phyloP scores from a whole-genome alignment of 2,797 vertebrate species.

The Netta rufina region DNA sequence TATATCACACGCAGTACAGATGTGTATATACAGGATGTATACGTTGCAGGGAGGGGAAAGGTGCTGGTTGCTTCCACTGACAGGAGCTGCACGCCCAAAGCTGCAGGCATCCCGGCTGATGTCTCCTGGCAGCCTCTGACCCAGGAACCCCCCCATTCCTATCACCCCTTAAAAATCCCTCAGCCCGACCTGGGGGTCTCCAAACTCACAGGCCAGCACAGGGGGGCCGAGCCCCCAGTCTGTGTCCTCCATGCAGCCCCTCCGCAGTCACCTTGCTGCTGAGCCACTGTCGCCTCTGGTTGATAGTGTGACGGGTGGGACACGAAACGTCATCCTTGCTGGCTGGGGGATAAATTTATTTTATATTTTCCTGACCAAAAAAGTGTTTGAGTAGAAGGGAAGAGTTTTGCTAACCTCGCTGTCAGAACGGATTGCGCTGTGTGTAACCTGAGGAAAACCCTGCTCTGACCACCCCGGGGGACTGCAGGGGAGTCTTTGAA shows the following conservation, averaged over 20 bases:
- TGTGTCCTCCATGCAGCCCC: neutral
- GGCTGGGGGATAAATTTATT: neutral
- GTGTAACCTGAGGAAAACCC: neutral
- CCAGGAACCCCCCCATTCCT: neutral
- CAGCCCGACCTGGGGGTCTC: neutral
- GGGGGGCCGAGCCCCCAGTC: neutral
- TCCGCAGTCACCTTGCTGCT: conserved; percentile 48
- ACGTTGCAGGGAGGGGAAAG: conserved; percentile 59
- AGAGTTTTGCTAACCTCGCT: neutral
- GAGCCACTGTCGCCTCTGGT: conserved; percentile 7
- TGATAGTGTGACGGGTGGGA: neutral
- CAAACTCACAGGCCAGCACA: neutral
- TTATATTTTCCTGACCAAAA: neutral
- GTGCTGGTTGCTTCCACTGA: conserved; percentile 6
- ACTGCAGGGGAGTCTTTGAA: neutral
- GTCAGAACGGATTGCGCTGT: neutral
- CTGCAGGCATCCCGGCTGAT: neutral
- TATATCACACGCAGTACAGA: conserved; percentile 71
- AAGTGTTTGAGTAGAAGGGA: neutral
- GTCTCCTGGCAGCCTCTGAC: neutral
- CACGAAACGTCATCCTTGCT: neutral
- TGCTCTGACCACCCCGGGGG: neutral
- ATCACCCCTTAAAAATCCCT: neutral
- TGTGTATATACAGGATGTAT: conserved; percentile 78
- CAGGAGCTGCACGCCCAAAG: neutral